Conservation (phyloP, 2,113 vertebrate species). For the Percopsis transmontana region DNA sequence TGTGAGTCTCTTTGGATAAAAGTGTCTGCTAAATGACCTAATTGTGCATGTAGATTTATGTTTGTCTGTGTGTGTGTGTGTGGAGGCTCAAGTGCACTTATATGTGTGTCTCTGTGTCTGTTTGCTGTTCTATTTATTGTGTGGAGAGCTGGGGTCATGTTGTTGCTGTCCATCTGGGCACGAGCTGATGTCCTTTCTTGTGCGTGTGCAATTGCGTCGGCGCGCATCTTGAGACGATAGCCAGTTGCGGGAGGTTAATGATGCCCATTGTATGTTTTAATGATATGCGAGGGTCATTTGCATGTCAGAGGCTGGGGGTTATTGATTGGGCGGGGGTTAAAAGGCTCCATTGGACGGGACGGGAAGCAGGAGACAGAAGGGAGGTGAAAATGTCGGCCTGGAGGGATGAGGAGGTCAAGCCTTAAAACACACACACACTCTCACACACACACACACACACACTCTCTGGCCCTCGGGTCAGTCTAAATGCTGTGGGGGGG, state of each 20-base stretch:
- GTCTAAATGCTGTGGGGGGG: no score
- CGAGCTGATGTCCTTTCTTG: slow-evolving; percentile 24
- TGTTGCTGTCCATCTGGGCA: slow-evolving; percentile 53
- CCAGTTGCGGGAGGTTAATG: slow-evolving; percentile 33
- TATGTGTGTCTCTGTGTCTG: not conserved
- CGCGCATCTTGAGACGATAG: slow-evolving; percentile 41
- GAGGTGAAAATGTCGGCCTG: slow-evolving; percentile 2
- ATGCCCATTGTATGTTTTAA: slow-evolving; percentile 50
- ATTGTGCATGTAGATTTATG: not conserved
- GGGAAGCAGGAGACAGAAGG: slow-evolving; percentile 2
- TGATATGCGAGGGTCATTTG: slow-evolving; percentile 59
- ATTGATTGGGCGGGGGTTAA: slow-evolving; percentile 42
- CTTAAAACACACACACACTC: not conserved
- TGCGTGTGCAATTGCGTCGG: slow-evolving; percentile 24
- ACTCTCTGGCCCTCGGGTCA: not conserved
- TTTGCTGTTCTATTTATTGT: not conserved
- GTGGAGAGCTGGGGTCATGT: slow-evolving; percentile 41
- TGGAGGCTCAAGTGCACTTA: not conserved
- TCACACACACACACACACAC: not conserved
- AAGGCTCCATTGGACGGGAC: not conserved
- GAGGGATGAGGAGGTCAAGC: slow-evolving; percentile 1
- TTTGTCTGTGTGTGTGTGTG: slow-evolving; percentile 5
- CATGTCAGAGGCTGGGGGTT: slow-evolving; percentile 26
- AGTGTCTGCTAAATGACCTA: no score
- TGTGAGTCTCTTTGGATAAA: no score